Evolutionary conservation across 2,888 invertebrate species (phyloP), one percentile per base, ranked within the genome.

Genomic region (Lepetodrilus schrolli): DNA sequence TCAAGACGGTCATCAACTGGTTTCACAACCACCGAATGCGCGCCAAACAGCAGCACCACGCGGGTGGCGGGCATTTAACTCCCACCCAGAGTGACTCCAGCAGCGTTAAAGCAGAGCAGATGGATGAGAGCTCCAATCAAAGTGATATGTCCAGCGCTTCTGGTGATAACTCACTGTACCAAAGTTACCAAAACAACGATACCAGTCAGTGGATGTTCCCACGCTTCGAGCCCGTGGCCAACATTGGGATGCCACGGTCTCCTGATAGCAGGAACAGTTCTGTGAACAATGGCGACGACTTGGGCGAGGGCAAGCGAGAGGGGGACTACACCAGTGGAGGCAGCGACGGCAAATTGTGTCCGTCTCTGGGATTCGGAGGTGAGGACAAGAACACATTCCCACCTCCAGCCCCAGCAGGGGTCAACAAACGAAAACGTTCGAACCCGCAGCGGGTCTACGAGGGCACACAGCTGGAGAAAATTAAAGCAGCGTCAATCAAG

Each of bases 1-100:
- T 97, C 69, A 93, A 99, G 83, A 99, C 99, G 72, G 98, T 99
- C 86, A 98, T 98, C 77, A 99, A 99, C 91, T 99, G 99, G 99
- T 99, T 99, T 93, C 99, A 99, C 93, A 99, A 99, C 91, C 98
- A 99, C 90, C 94, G 99, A 85, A 99, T 99, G 97, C 93, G 99
- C 78, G 93, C 97, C 89, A 98, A 98, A 74, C 90, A 90, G 73
- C 90, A 90, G 75, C 86, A 87, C 69, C 86, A 85, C 72, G 74
- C 83, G 1, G 81, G 82, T 21, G 83, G 80, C 50, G 58, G 68
- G 5, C 48, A 66, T 5, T 65, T 47, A 17, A 43, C 70, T 8
- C 68, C 78, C 73, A 50, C 73, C 30, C 43, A 77, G 69, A 70
- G 70, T 20, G 76, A 78, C 34, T 70, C 74, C n/a, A 69, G 26